phyloP scores from a whole-genome alignment of 2,888 invertebrate species.

The Perizoma affinitatum region DNA sequence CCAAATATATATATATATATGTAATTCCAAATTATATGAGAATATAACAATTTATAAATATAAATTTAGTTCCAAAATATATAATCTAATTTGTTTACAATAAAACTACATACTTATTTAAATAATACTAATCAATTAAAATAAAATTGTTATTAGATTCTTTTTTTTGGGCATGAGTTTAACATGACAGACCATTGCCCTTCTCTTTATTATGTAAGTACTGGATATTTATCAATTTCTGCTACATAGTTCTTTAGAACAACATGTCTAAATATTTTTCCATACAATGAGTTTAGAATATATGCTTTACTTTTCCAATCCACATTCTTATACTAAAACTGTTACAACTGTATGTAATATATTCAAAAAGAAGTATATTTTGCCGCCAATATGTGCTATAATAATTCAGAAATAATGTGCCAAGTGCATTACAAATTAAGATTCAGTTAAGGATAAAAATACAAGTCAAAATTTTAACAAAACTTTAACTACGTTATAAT shows the following conservation, averaged over 20 bases:
- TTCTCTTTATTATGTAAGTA: conserved; percentile 45
- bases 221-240: conserved; percentile 43
- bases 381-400: conserved; percentile 46
- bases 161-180: conserved; percentile 6
- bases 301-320: conserved; percentile 69
- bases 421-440: conserved; percentile 48
- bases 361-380: conserved; percentile 45
- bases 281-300: conserved; percentile 77
- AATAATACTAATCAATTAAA: conserved; percentile 17
- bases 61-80: conserved; percentile 13
- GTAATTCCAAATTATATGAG: conserved; percentile 2
- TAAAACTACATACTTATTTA: conserved; percentile 2
- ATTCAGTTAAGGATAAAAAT: conserved; percentile 27
- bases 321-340: conserved; percentile 38
- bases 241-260: conserved; percentile 49
- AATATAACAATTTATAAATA: too few species aligned
- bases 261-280: conserved; percentile 56
- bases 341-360: conserved; percentile 36
- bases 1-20: too few species aligned
- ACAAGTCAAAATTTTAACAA: conserved; percentile 19
- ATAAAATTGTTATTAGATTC: conserved; percentile 7
- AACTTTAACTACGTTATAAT: conserved; percentile 21
- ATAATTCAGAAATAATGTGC: conserved; percentile 51
- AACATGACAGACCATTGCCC: conserved; percentile 48
- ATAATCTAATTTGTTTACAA: neutral